Evolutionary conservation across 2,113 vertebrate genomes (phyloP).

Genomic region (Syngnathoides biaculeatus): DNA sequence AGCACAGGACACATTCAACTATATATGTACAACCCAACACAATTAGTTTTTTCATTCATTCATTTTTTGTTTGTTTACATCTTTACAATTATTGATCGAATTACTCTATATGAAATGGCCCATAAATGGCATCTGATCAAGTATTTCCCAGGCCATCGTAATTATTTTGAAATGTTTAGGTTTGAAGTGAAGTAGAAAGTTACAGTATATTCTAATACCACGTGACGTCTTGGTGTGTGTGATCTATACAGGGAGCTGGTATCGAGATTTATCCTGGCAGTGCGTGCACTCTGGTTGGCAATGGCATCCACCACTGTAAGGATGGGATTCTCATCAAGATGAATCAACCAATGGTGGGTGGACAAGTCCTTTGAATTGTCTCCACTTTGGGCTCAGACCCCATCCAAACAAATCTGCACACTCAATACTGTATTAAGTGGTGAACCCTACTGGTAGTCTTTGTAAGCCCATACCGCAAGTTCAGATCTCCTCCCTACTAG

Average conservation of each 20-base stretch:
- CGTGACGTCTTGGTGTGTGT: not conserved
- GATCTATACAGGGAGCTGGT: slow-evolving; percentile 81
- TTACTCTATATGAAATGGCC: no score
- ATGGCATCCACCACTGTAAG: slow-evolving; percentile 92
- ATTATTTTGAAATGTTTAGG: not conserved
- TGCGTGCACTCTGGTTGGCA: slow-evolving; percentile 79
- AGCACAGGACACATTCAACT: no score
- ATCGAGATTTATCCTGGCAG: slow-evolving; percentile 94
- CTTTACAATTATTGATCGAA: no score
- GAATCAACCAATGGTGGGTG: slow-evolving; percentile 2
- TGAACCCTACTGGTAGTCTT: not conserved
- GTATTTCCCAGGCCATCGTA: not conserved
- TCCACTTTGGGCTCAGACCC: not conserved
- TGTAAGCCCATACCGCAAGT: not conserved
- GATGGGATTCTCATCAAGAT: slow-evolving; percentile 97
- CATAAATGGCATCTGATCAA: not conserved
- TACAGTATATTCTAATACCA: not conserved
- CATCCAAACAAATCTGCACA: not conserved
- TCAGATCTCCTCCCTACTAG: no score
- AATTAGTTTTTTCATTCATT: no score
- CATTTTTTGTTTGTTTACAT: no score
- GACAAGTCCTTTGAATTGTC: not conserved
- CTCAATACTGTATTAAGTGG: no score
- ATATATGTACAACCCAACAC: no score
- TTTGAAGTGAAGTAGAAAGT: not conserved